A percentile compares a stretch with the other conserved stretches of the same genome.
Conservation (phyloP, 2,113 vertebrate genomes). For the Gadus macrocephalus region DNA sequence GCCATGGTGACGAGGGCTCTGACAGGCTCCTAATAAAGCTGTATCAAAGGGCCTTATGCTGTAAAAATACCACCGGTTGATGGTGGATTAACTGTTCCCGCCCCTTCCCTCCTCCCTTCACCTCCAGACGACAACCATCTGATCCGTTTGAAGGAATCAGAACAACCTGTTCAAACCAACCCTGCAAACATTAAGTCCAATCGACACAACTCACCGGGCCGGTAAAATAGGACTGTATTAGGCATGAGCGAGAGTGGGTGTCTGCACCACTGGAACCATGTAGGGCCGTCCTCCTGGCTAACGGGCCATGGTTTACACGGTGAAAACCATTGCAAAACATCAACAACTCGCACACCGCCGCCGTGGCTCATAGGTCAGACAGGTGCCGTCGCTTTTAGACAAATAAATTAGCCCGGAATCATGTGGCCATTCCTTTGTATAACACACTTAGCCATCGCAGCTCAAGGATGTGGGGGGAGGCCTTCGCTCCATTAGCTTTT, state of each 20-base stretch:
- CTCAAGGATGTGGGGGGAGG: too few species aligned
- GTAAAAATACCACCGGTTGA: slow-evolving; percentile 26
- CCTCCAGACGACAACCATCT: not conserved
- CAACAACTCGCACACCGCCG: slow-evolving; percentile 33
- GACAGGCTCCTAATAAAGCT: slow-evolving; percentile 31
- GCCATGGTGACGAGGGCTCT: slow-evolving; percentile 29
- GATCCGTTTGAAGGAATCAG: not conserved
- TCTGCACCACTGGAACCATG: slow-evolving; percentile 16
- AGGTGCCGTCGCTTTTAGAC: too few species aligned
- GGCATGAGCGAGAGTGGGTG: not conserved
- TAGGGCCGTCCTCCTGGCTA: slow-evolving; percentile 28
- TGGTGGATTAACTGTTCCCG: slow-evolving; percentile 28
- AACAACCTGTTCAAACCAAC: not conserved
- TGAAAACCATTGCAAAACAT: slow-evolving; percentile 25
- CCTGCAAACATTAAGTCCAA: not conserved
- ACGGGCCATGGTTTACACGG: slow-evolving; percentile 41
- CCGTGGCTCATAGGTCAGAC: slow-evolving; percentile 29
- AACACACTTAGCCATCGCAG: slow-evolving; percentile 1
- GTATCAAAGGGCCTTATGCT: slow-evolving; percentile 21
- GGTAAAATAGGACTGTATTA: not conserved
- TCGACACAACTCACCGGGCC: not conserved
- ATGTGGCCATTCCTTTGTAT: not conserved
- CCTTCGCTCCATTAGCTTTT: slow-evolving; percentile 16
- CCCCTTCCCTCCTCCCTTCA: slow-evolving; percentile 8
- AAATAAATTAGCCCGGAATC: not conserved